Percentiles rank a stretch among this genome's conserved stretches.
These are phyloP conservation scores for Polypedilum vanderplanki DNA, from an alignment of 1,140 invertebrate genomes.

Conservation along the genomic window DNA sequence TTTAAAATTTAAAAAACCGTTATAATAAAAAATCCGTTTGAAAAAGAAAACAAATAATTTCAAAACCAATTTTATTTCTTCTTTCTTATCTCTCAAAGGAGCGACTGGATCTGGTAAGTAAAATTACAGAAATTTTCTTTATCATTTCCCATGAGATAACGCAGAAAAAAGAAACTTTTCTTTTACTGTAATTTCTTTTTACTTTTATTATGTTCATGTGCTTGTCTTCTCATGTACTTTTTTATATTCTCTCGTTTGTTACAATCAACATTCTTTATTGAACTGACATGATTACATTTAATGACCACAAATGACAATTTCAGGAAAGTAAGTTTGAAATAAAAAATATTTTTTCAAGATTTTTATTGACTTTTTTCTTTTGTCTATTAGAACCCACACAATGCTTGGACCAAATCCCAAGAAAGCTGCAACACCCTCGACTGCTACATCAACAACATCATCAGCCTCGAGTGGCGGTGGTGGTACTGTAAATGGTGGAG, in stretches of 20 bases:
- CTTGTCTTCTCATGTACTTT: too few species aligned
- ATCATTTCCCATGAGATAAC: too few species aligned
- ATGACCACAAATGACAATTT: neutral
- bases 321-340: too few species aligned
- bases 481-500: neutral
- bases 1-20: too few species aligned
- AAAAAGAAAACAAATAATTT: too few species aligned
- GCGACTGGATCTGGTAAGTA: constrained; percentile 82
- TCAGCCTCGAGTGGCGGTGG: constrained; percentile 35
- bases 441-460: constrained; percentile 31
- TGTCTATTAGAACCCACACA: constrained; percentile 42
- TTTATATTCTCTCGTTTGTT: too few species aligned
- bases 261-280: too few species aligned
- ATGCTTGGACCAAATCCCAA: constrained; percentile 42
- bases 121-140: neutral
- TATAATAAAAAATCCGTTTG: too few species aligned
- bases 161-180: too few species aligned
- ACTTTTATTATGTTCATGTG: too few species aligned
- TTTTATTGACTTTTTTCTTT: constrained; percentile 33
- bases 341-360: constrained; percentile 32
- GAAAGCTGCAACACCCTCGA: constrained; percentile 35
- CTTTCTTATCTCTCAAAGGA: constrained; percentile 46
- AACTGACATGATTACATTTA: neutral
- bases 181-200: too few species aligned
- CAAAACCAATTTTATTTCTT: too few species aligned